Evolutionary conservation across 1,140 invertebrate genomes (phyloP).

Genomic region (Agraylea sexmaculata): DNA sequence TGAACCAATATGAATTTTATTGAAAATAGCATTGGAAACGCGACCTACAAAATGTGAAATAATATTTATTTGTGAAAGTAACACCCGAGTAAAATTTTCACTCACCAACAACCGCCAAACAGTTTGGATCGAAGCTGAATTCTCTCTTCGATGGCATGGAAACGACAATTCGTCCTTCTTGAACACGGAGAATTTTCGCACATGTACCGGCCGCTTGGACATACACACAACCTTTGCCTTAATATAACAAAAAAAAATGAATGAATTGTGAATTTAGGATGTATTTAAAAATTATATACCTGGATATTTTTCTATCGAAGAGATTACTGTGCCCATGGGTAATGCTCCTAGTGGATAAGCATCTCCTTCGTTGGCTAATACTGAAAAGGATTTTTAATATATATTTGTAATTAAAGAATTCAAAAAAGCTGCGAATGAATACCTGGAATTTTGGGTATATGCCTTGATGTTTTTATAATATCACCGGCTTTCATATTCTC

Average conservation of each 20-base stretch:
- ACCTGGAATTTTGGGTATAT: conserved; percentile 79
- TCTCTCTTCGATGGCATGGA: conserved; percentile 75
- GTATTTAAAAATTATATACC: conserved; percentile 32
- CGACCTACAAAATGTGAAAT: conserved; percentile 45
- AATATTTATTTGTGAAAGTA: background rate
- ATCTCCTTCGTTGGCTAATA: conserved; percentile 82
- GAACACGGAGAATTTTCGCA: conserved; percentile 61
- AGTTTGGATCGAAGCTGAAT: conserved; percentile 64
- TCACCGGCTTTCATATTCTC: conserved; percentile 91
- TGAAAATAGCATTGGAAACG: conserved; percentile 72
- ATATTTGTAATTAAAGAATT: background rate
- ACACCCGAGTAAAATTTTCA: conserved; percentile 10
- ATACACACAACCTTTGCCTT: conserved; percentile 51
- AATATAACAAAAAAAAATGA: conserved; percentile 3
- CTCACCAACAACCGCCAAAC: conserved; percentile 83
- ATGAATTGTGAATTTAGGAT: background rate
- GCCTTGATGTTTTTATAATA: conserved; percentile 71
- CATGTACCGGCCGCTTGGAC: conserved; percentile 71
- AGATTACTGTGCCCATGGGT: conserved; percentile 69
- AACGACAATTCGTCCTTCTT: conserved; percentile 65
- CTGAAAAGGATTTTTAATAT: conserved; percentile 37
- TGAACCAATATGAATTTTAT: conserved; percentile 65
- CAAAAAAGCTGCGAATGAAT: conserved; percentile 16
- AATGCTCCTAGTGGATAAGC: conserved; percentile 90
- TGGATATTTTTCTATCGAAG: conserved; percentile 71